Evolutionary conservation across 2,113 vertebrate genomes (phyloP), one percentile per base, ranked within the genome.

Genomic region (Forbesichthys agassizii): DNA sequence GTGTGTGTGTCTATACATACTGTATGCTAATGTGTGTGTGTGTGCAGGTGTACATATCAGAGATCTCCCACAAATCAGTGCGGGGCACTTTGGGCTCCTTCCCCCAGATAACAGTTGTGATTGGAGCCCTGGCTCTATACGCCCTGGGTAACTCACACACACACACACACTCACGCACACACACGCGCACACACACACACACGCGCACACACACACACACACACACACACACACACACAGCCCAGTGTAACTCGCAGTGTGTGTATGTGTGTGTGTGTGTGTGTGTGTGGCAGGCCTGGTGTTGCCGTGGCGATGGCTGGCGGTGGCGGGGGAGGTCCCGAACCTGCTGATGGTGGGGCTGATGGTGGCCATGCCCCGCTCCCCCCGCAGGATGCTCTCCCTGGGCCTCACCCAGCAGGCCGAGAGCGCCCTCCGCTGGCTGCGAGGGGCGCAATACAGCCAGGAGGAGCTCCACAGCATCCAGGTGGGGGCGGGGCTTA

Each of bases 271-370:
- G 52, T 66, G 46, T 48, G 33, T 46, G 58, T 61, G 58, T 61
- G 11, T 51, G 33, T 13, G 10, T 27, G 64, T 55, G 4, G 3
- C 85, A 99, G 97, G 93, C 64, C 89, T 96, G 81, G 49, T 90
- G 74, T 84, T 98, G 64, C 88, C 93, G 0, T 99, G 97, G 96
- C 94, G 96, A 51, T 99, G 95, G 96, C 88, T 99, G 88, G 97
- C 98, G 0, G 83, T 96, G 11, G 92, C 90, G 0, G 98, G 98
- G 4, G 92, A 92, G 74, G 80, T 95, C 4, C 96, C 96, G 0
- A 92, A 94, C 8, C 11, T 96, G 7, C 0, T 87, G 36, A 97
- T 98, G 96, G 63, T 95, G 4, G 0, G 93, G 33, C 84, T 98
- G 64, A 84, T 98, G 70, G 93, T 77, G 69, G 94, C 95, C 84